Base-by-base conservation (phyloP, 2,888 invertebrate species). In the Archaeoteleia sp. region DNA sequence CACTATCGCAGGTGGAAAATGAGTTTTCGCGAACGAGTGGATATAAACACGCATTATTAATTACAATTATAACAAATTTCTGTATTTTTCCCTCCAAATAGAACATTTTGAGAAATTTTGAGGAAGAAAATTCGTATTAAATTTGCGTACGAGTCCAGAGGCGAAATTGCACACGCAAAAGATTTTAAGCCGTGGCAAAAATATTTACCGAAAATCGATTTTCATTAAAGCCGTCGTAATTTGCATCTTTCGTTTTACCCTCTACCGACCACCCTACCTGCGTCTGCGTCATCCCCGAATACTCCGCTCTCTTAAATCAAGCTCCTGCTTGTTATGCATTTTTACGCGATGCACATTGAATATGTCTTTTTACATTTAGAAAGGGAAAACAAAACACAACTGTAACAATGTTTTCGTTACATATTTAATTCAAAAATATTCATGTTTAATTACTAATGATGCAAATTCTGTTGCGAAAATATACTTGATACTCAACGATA, bases 201-300 rank as follows among this genome's bases (percentile, higher is more conserved):
- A 71, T 68, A 71, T 71, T 71, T 66, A 71, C 68, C 66, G 67
- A 72, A 72, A 69, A 73, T 72, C 70, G 69, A 73, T 72, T 72
- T 73, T 73, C 73, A 73, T 73, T 72, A 70, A 65, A 68, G 57
- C 67, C 43, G 27, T 40, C 65, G 71, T 72, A 70, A 73, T 73
- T 73, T 73, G 71, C 66, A 68, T 70, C 49, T 61, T 67, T 68
- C 71, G 70, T 74, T 74, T 70, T 66, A 72, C 69, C 72, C 73
- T 73, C 67, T 62, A 63, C 62, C 65, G 70, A 69, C 60, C 67
- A 67, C 63, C 70, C 63, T 66, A 53, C 62, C n/a, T n/a, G n/a
- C n/a, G n/a, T n/a, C 49, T 51, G 53, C 53, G 55, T 58, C 65
- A 37, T 65, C 46, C 53, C 65, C 70, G 70, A 62, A 66, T 53